These are phyloP conservation scores for Hoplodrina ambigua DNA, from an alignment of 2,888 invertebrate species.

Conservation along the genomic window DNA sequence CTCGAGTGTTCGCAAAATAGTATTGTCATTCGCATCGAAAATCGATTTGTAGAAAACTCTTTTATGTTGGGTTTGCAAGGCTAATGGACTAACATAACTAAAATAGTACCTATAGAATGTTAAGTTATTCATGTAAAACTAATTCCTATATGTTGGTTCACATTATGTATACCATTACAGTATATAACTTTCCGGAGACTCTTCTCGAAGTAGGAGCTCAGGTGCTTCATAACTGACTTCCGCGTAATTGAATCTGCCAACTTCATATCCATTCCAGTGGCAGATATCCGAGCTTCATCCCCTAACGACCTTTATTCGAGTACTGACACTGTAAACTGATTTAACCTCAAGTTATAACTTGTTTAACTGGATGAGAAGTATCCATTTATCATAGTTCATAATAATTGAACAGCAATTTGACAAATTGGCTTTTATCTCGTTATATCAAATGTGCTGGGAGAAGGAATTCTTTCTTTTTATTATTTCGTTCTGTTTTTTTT, in stretches of 20 bases:
- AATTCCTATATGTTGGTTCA: background rate
- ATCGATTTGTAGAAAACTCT: background rate
- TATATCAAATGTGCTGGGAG: background rate
- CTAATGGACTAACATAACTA: background rate
- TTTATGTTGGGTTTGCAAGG: background rate
- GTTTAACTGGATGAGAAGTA: slow-evolving; percentile 22
- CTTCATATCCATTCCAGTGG: slow-evolving; percentile 69
- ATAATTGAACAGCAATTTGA: slow-evolving; percentile 24
- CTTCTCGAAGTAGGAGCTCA: slow-evolving; percentile 51
- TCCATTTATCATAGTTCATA: slow-evolving; percentile 20
- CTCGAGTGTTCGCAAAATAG: slow-evolving; percentile 9
- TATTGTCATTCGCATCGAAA: background rate
- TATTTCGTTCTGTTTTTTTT: background rate
- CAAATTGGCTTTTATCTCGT: slow-evolving; percentile 15
- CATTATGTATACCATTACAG: background rate
- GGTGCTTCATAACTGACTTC: slow-evolving; percentile 64
- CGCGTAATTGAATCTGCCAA: slow-evolving; percentile 82
- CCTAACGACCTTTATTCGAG: slow-evolving; percentile 45
- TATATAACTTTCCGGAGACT: background rate
- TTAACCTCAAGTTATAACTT: slow-evolving; percentile 25
- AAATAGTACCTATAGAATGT: background rate
- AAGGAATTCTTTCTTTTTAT: background rate
- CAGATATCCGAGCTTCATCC: slow-evolving; percentile 54
- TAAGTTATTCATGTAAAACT: background rate
- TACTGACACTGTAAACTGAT: slow-evolving; percentile 21